Percentiles rank a stretch among this genome's conserved stretches.
Evolutionary conservation across 2,797 vertebrate species (phyloP).

Genomic region (Phalanger gymnotis): DNA sequence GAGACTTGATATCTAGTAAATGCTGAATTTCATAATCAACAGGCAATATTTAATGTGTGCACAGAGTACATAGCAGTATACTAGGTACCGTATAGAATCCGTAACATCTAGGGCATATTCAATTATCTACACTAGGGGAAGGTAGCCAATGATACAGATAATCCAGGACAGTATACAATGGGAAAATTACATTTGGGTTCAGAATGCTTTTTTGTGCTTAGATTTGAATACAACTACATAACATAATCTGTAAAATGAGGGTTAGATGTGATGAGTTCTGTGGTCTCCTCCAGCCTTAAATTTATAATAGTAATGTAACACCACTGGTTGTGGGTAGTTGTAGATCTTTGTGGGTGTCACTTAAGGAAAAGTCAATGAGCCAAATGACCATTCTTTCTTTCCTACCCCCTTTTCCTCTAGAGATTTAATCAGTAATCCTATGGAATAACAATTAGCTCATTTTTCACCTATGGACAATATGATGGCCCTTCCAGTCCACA

Average conservation of each 20-base stretch:
- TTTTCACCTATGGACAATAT: not conserved
- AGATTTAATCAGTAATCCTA: not conserved
- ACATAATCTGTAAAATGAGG: not conserved
- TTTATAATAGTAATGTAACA: not conserved
- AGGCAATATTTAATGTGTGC: not conserved
- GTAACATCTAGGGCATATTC: not conserved
- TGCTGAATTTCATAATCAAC: not conserved
- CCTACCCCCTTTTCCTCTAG: not conserved
- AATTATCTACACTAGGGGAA: not conserved
- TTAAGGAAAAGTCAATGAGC: not conserved
- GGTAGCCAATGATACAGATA: not conserved
- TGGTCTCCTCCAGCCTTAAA: not conserved
- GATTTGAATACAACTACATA: not conserved
- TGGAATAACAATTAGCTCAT: not conserved
- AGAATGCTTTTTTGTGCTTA: not conserved
- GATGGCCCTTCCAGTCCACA: not conserved
- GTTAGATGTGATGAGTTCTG: not conserved
- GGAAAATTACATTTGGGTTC: not conserved
- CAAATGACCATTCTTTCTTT: not conserved
- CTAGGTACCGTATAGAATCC: not conserved
- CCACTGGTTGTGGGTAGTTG: not conserved
- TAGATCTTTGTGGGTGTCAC: not conserved
- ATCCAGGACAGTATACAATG: not conserved
- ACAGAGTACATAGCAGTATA: conserved; percentile 12
- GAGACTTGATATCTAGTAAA: not conserved